These are phyloP conservation scores for Phyto melanocephala DNA, from an alignment of 2,888 invertebrate species.

Conservation along the genomic window DNA sequence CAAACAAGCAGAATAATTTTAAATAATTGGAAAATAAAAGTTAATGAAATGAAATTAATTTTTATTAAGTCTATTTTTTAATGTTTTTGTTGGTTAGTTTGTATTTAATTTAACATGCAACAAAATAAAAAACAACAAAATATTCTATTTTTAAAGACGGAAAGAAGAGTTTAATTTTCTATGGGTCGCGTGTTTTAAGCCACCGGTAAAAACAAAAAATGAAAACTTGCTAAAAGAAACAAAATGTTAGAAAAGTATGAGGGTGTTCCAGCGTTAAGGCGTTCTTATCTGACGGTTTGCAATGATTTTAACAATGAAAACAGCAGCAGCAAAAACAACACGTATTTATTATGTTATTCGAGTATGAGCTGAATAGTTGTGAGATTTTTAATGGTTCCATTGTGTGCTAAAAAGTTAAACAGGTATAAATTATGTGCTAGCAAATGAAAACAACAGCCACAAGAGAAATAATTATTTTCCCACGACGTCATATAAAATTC, in stretches of 20 bases:
- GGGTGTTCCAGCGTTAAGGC: conserved; percentile 37
- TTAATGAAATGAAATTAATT: conserved; percentile 5
- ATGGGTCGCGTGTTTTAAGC: conserved; percentile 45
- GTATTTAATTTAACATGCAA: conserved; percentile 51
- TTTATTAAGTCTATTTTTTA: not conserved
- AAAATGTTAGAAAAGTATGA: conserved; percentile 27
- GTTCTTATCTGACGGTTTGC: conserved; percentile 43
- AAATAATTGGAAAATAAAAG: conserved; percentile 39
- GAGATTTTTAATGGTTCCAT: conserved; percentile 59
- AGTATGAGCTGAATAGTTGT: conserved; percentile 12
- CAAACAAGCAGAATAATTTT: conserved; percentile 15
- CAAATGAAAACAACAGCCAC: not conserved
- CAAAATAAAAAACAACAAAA: conserved; percentile 41
- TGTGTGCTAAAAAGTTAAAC: conserved; percentile 63
- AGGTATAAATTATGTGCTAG: not conserved
- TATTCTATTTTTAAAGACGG: conserved; percentile 45
- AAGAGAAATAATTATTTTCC: conserved; percentile 57
- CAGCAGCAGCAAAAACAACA: not conserved
- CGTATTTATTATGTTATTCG: conserved; percentile 20
- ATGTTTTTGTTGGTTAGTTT: not conserved
- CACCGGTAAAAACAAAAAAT: not conserved
- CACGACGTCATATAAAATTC: conserved; percentile 58
- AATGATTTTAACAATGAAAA: conserved; percentile 29
- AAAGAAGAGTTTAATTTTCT: conserved; percentile 53
- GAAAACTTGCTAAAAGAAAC: not conserved